Base-by-base conservation (phyloP, 2,113 vertebrate genomes). In the Cheirogaleus medius region DNA sequence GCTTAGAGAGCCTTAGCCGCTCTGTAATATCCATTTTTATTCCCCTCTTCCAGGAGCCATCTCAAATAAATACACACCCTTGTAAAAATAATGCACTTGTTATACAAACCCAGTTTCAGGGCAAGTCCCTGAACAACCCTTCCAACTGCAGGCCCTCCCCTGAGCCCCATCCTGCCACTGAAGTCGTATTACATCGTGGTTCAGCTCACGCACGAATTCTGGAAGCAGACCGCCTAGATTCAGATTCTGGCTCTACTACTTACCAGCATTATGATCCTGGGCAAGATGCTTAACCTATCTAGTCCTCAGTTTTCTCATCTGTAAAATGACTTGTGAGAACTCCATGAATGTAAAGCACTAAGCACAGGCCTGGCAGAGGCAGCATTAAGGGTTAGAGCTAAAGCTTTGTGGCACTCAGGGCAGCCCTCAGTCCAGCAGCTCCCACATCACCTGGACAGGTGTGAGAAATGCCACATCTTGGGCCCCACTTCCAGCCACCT, bases 61-160 rank as follows among this genome's bases (percentile, higher is more conserved):
- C 87, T 97, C 68, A 80, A 78, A 93, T 71, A 95, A 91, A 94
- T 29, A 25, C 0, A 60, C 37, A 34, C 44, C 39, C 77, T 66
- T 73, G 9, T 91, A 87, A 76, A 94, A 66, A 34, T 18, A 34
- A 84, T 6, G 29, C 60, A 34, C 44, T 84, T 77, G 0, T 87
- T 87, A 78, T 64, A 60, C 34, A 87, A 68, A 91, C 47, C 52
- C 34, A 77, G 29, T 47, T 86, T 71, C 60, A n/a, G 52, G 82
- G 39, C 32, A 87, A 76, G 58, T 77, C 39, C 27, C 66, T 82
- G 44, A 93, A 42, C 5, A 63, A 4, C 42, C 25, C 12, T 80
- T 80, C 64, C 10, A 23, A 27, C 39, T 58, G 60, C 49, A 93
- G 27, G 10, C 25, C 8, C 34, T 37, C 66, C 56, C 34, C 14